Evolutionary conservation across 2,113 vertebrate species (phyloP).

Genomic region (Pterophyllum scalare): DNA sequence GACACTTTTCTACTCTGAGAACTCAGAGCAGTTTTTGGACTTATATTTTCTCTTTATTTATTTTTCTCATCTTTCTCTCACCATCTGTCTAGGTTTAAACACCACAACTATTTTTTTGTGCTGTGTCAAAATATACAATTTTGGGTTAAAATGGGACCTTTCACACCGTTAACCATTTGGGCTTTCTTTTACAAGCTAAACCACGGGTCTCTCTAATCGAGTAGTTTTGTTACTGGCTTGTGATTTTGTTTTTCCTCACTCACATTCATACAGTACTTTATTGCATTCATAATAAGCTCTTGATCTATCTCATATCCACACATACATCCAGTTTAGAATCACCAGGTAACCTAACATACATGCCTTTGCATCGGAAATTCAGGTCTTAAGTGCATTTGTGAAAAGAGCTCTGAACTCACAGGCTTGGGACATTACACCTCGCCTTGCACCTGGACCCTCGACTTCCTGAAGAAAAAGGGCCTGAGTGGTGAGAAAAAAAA

Average conservation of each 20-base stretch:
- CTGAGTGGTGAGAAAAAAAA: slow-evolving; percentile 10
- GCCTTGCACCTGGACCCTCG: slow-evolving; percentile 18
- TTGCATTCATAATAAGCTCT: background rate
- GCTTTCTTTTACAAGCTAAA: background rate
- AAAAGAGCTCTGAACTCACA: background rate
- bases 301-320: background rate
- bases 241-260: background rate
- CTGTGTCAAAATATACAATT: background rate
- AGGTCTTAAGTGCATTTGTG: slow-evolving; percentile 1
- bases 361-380: background rate
- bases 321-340: background rate
- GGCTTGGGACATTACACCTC: slow-evolving; percentile 30
- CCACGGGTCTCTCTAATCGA: background rate
- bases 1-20: no score
- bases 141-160: background rate
- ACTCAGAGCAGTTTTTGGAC: no score
- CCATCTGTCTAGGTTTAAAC: background rate
- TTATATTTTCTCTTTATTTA: background rate
- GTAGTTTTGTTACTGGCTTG: background rate
- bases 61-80: background rate
- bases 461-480: slow-evolving; percentile 38
- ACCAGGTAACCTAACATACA: background rate
- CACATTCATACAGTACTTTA: background rate
- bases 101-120: background rate
- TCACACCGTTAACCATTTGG: background rate